Conservation (phyloP, 2,888 invertebrate genomes). For the Drosophila pegasa region DNA sequence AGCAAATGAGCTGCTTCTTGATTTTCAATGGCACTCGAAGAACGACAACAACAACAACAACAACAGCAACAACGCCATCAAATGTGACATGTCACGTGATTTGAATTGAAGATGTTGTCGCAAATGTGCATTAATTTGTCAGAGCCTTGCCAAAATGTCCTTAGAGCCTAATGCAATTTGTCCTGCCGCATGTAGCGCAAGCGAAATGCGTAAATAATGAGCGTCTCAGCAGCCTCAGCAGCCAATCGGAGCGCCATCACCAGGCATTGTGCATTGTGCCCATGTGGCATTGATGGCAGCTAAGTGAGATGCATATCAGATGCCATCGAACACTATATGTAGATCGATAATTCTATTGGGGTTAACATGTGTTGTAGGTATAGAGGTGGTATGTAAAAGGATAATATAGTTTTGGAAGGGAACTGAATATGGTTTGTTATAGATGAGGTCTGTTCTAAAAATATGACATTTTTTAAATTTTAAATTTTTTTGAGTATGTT, state of each 20-base stretch:
- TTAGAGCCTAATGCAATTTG: slow-evolving; percentile 58
- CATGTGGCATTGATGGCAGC: neutral
- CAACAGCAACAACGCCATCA: slow-evolving; percentile 7
- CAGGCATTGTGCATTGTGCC: slow-evolving; percentile 14
- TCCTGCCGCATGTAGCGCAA: slow-evolving; percentile 40
- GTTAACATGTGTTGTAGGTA: neutral
- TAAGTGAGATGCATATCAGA: slow-evolving; percentile 6
- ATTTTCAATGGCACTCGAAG: slow-evolving; percentile 62
- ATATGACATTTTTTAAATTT: too few relatives aligned
- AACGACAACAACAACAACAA: slow-evolving; percentile 17
- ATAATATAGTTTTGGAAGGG: too few relatives aligned
- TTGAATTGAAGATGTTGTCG: slow-evolving; percentile 72
- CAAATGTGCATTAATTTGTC: slow-evolving; percentile 76
- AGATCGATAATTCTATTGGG: neutral
- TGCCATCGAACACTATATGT: neutral
- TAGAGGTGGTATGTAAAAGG: too few relatives aligned
- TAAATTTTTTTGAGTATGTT: too few relatives aligned
- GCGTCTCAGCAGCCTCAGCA: slow-evolving; percentile 20
- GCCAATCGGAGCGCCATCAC: neutral
- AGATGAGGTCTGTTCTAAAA: too few relatives aligned
- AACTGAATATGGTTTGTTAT: too few relatives aligned
- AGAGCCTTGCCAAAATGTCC: slow-evolving; percentile 44
- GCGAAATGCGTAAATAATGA: slow-evolving; percentile 62
- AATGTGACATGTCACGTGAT: slow-evolving; percentile 70
- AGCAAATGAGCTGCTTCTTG: slow-evolving; percentile 67